Base-by-base conservation (phyloP, 1,140 invertebrate genomes). In the Atopsyche davidsoni region DNA sequence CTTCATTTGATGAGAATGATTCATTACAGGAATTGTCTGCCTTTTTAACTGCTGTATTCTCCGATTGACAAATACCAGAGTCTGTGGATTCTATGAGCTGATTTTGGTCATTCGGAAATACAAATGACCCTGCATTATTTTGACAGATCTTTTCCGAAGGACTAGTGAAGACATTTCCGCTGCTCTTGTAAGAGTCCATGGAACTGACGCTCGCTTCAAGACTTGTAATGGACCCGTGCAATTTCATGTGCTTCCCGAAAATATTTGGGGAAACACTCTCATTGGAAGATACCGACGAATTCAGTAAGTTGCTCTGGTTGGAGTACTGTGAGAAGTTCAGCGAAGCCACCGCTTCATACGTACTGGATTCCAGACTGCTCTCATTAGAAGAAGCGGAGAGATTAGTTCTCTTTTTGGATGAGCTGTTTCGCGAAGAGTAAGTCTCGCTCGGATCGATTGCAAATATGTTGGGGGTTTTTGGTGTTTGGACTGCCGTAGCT, bases 251-350 rank as follows among this genome's bases (percentile, higher is more conserved):
- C 38, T 66, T 69, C 0, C 69, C 70, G 52, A 73, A 73, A 42
- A 70, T 69, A 17, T 70, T 69, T 0, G 72, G 72, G 0, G 70
- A 74, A 0, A 73, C 70, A 38, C 72, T 74, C 24, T 74, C 72
- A 23, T 69, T 72, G 0, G 70, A 73, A 45, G 70, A 73, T 11
- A 74, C 60, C 1, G 72, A 73, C 43, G 64, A 62, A 40, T 74
- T 72, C 19, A 74, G 49, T 13, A 63, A 55, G 24, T 64, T 63
- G n/a, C 34, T 47, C 11, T 53, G 42, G 21, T 55, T 55, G 9
- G 53, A 25, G 16, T 41, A 41, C 2, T 45, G 43, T 4, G 46
- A 42, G 21, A 49, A 19, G n/a, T 46, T 42, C 4, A 23, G 34
- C 1, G n/a, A 23, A 2, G 41, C 28, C 19, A 51, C 50, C 16